Base-by-base conservation (phyloP, 2,888 invertebrate species). In the Platynereis dumerilii region DNA sequence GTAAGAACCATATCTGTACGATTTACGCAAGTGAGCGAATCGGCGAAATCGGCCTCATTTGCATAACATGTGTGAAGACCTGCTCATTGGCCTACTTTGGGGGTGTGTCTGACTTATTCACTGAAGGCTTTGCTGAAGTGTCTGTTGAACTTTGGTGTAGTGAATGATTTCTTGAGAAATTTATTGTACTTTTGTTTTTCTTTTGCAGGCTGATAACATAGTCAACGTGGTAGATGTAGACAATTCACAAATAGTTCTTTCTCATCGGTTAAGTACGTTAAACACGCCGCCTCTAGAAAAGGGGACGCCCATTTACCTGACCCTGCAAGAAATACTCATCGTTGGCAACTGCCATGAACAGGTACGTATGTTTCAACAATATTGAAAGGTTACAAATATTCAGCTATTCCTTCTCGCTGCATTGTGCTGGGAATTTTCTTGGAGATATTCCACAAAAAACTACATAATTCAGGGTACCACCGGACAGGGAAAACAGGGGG, bases 261-360 rank as follows among this genome's bases (percentile, higher is more conserved):
- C 94, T 55, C 93, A 96, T 86, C 91, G 94, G 84, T 87, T 96
- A 78, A 92, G 91, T 73, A 90, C 92, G 42, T 85, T 91, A 74
- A 92, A 91, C 72, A 92, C 92, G 70, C 94, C 94, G 68, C 93
- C 93, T 42, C 89, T 94, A 75, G 96, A 96, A 83, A 90, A 93
- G 78, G 90, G 91, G 44, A 89, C 92, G 69, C 91, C 92, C 76
- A 92, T 94, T 91, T 91, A 90, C 80, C 87, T 96, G 73, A 90
- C 91, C 44, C 88, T 97, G 56, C 94, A 96, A 87, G 96, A 97
- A 86, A 94, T 94, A 72, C 87, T 97, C 65, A 94, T 97, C 72
- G 91, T 97, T 66, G 96, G 97, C 66, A 95, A 95, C 83, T 91
- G 92, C 78, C 90, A 91, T 72, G 93, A 95, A 80, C 96, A 97